Evolutionary conservation across 1,140 invertebrate species (phyloP), one percentile per base, ranked within the genome.

Genomic region (Diachasmimorpha longicaudata): DNA sequence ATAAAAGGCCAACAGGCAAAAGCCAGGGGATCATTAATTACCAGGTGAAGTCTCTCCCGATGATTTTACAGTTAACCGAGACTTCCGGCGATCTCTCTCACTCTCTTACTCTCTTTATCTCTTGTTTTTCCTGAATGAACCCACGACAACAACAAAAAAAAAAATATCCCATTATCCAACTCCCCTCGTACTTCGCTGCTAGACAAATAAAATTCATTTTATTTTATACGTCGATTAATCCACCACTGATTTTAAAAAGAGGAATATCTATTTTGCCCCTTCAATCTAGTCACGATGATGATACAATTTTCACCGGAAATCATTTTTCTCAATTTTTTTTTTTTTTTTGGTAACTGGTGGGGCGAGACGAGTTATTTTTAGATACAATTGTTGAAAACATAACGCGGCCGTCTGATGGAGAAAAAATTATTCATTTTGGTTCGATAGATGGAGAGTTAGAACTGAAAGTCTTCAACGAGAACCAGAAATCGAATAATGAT

Each of bases 31-130:
- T 63, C 58, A 63, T 63, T 63, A 63, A 63, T 63, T 21, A 63
- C 58, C 58, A 63, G 58, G 58, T 63, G 58, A 63, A 63, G 58
- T 63, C 39, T 52, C 48, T 52, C 48, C 48, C 58, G 58, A 63
- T 63, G 58, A 8, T 63, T 63, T 63, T 63, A 63, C 58, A 63
- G 58, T 63, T 63, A 63, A 23, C 58, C 58, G 58, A 63, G 58
- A 63, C 58, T 63, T 63, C 58, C 58, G 58, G 58, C 23, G n/a
- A 4, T 55, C 48, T 55, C n/a, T 55, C 48, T 55, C 48, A 19
- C n/a, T 55, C 48, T 42, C 13, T 31, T 31, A 6, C 13, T 42
- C 39, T 42, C 9, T 42, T 42, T 42, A 42, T 42, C 58, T 6
- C 58, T 63, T 8, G 19, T 63, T 63, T 63, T 63, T 63, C 58